phyloP scores from a whole-genome alignment of 2,888 invertebrate genomes.

The Ctena decussata region DNA sequence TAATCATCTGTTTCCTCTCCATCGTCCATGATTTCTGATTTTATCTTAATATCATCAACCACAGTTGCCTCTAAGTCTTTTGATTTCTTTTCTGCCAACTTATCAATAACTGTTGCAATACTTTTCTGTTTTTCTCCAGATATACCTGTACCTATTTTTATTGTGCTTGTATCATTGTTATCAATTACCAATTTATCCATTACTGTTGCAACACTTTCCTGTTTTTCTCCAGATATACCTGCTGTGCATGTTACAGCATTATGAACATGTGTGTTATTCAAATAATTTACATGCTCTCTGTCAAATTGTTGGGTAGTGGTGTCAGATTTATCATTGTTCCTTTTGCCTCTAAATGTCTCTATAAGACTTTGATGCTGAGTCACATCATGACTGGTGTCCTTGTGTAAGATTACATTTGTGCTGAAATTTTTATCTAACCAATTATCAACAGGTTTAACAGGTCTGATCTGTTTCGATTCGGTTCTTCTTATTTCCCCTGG shows the following conservation, averaged over 20 bases:
- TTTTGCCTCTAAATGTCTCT: too few relatives aligned
- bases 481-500: neutral
- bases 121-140: neutral
- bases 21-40: neutral
- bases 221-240: too few relatives aligned
- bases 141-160: neutral
- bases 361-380: too few relatives aligned
- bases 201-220: too few relatives aligned
- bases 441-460: neutral
- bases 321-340: too few relatives aligned
- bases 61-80: neutral
- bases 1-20: slow-evolving; percentile 9
- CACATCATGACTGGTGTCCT: neutral
- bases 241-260: too few relatives aligned
- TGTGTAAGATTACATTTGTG: neutral
- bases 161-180: neutral
- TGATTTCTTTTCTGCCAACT: neutral
- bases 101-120: neutral
- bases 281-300: too few relatives aligned
- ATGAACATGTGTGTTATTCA: too few relatives aligned
- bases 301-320: too few relatives aligned
- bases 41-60: neutral
- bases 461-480: neutral
- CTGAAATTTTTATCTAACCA: neutral
- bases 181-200: too few relatives aligned